These are phyloP conservation scores for Columba livia DNA, from an alignment of 2,113 vertebrate genomes.

Conservation along the genomic window DNA sequence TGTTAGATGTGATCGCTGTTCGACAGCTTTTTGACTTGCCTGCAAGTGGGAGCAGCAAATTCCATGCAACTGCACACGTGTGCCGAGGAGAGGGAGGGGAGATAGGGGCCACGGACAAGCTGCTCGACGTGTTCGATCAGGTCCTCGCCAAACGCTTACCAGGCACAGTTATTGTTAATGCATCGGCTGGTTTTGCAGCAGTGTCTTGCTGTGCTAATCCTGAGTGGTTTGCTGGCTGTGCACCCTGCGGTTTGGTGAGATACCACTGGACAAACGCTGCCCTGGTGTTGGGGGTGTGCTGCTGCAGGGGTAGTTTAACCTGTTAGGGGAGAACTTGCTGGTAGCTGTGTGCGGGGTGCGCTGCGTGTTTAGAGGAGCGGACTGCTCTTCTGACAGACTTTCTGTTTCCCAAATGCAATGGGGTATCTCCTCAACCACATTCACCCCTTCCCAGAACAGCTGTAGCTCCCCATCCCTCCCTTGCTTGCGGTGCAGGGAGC, in stretches of 20 bases:
- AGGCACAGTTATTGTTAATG: fast-evolving
- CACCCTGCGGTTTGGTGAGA: not conserved
- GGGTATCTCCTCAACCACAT: not conserved
- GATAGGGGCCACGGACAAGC: not conserved
- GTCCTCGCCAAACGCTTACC: not conserved
- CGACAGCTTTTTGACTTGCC: constrained; percentile 30
- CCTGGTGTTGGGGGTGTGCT: not conserved
- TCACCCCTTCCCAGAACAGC: not conserved
- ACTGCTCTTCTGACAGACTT: not conserved
- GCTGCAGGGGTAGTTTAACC: not conserved
- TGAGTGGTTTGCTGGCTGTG: not conserved
- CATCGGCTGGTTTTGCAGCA: fast-evolving
- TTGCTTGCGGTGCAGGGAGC: not conserved
- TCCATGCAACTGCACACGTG: not conserved
- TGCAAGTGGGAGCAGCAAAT: constrained; percentile 1
- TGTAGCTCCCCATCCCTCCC: not conserved
- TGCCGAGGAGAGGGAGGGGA: not conserved
- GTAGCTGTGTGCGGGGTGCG: not conserved
- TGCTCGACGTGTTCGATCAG: not conserved
- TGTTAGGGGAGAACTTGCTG: not conserved
- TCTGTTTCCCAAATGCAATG: not conserved
- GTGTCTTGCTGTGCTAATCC: not conserved
- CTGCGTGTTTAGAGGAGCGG: not conserved
- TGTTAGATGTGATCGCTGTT: constrained; percentile 37
- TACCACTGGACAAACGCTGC: not conserved